Evolutionary conservation across 2,888 invertebrate species (phyloP), one percentile per base, ranked within the genome.

Genomic region (Griposia aprilina): DNA sequence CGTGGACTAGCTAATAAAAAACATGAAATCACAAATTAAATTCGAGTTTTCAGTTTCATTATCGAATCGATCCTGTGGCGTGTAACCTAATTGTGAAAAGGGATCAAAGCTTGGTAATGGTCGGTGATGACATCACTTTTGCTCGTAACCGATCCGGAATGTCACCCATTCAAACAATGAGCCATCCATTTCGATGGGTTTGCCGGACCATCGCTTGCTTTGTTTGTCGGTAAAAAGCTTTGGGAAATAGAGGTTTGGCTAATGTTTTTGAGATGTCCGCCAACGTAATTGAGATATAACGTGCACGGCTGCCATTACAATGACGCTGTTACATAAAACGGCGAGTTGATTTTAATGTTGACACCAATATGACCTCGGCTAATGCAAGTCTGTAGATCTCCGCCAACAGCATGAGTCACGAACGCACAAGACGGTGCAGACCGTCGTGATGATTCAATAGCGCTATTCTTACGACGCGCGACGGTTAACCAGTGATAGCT

Each of bases 161-260:
- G 90, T 85, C 87, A 86, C 88, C 87, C 87, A 89, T 90, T 87
- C 86, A 90, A 89, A 90, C 88, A 91, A 90, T 86, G 83, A 81
- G 75, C 78, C 84, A 90, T 90, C 88, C 88, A 89, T 89, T 90
- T 87, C 83, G 84, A 89, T 88, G 82, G 80, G 86, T 87, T 89
- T 86, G 88, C 77, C 80, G 86, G 84, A 81, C 86, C 85, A 84
- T 83, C 71, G 79, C 65, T 78, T 78, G 84, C 59, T 87, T 85
- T 87, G 78, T 88, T 84, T 83, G 78, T 72, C 78, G 63, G 78
- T 81, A 71, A 83, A 83, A 76, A 73, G 67, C 72, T 70, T 70
- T 55, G 67, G 74, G 36, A 80, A 80, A 82, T 69, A 52, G 62
- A 76, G 76, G 66, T 76, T 77, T 23, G 59, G 41, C 63, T 87